Percentiles rank a stretch among this genome's conserved stretches.
Evolutionary conservation across 2,797 vertebrate genomes (phyloP).

Genomic region (Argya squamiceps): DNA sequence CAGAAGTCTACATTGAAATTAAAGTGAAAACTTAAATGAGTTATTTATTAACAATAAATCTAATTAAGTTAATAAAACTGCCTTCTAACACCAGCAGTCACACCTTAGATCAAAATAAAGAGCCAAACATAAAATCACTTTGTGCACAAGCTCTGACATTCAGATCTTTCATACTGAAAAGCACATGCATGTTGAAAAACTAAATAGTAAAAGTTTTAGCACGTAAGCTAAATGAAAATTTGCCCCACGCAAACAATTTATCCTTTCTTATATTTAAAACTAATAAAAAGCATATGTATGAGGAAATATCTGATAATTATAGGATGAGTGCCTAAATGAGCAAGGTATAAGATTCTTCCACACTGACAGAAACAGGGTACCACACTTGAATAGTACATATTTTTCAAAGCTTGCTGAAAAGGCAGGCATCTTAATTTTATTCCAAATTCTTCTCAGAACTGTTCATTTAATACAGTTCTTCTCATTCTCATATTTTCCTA

Average conservation of each 20-base stretch:
- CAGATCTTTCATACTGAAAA: background rate
- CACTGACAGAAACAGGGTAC: background rate
- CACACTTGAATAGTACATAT: background rate
- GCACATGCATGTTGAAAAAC: background rate
- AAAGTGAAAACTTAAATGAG: slow-evolving; percentile 8
- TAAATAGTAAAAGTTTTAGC: background rate
- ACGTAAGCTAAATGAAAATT: background rate
- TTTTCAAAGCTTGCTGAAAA: background rate
- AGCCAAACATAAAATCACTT: background rate
- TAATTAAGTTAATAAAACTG: slow-evolving; percentile 9
- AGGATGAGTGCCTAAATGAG: background rate
- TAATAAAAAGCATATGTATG: background rate
- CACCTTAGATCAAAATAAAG: slow-evolving; percentile 51
- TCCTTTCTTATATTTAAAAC: background rate
- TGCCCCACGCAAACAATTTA: background rate
- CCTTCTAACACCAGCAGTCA: slow-evolving; percentile 30
- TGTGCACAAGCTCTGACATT: background rate
- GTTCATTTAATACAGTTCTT: background rate
- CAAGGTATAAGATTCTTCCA: background rate
- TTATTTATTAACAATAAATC: slow-evolving; percentile 47
- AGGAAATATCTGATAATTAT: background rate
- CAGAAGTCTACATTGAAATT: background rate
- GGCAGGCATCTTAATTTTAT: background rate
- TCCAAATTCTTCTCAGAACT: background rate
- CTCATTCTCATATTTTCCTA: background rate